Base-by-base conservation (phyloP, 2,113 vertebrate species). In the Platichthys flesus region DNA sequence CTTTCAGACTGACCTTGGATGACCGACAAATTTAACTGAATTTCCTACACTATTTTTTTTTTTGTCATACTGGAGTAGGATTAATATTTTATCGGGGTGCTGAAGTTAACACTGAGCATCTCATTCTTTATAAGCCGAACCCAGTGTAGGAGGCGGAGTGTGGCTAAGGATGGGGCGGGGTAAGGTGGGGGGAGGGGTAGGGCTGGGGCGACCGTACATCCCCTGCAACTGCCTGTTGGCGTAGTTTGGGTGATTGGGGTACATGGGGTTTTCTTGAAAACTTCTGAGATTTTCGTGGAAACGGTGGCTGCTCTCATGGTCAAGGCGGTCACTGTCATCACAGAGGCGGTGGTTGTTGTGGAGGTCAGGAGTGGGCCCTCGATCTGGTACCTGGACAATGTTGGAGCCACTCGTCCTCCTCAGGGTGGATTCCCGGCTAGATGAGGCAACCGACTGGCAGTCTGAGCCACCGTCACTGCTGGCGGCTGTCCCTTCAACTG, bases 381-480 rank as follows among this genome's bases (percentile, higher is more conserved):
- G 93, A 40, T 97, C 96, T 0, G 94, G 94, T 60, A 95, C 90
- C 60, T 97, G 88, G 73, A 94, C 94, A 45, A 95, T 93, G 75
- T 96, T 96, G 62, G 93, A 93, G 76, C 96, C 94, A 18, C 94
- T 94, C 87, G 97, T 97, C 85, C 96, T 95, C 71, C 96, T 93
- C 79, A 98, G 94, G 9, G 97, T 98, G 70, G 97, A 98, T 90
- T 98, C 97, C 16, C 97, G 94, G 69, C 96, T 98, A 12, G 97
- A 98, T 0, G 92, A 93, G 47, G 96, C 96, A 20, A 95, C 90
- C 0, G 97, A 98, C 67, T 96, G 93, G 74, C 95, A 95, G 91
- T 98, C 97, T 3, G 97, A 97, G 40, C 96, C 96, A 1, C 96
- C 95, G 59, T 98, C 97, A 0, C 97, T 98, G 87, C 96, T 96